phyloP scores from a whole-genome alignment of 2,797 vertebrate genomes.

The Echeneis naucrates region DNA sequence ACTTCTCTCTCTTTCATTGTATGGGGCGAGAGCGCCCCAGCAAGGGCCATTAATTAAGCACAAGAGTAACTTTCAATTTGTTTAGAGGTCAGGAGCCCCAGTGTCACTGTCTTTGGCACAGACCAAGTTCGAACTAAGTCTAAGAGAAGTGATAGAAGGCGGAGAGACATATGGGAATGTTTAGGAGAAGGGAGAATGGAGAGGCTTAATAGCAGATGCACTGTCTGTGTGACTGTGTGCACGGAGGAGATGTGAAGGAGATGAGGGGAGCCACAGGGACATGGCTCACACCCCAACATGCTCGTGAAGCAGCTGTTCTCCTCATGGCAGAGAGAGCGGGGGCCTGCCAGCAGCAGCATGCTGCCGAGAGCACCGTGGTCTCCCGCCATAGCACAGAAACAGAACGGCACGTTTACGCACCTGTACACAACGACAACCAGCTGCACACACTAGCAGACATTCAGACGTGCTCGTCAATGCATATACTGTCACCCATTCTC shows the following conservation, averaged over 20 bases:
- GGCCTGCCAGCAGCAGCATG: conserved; percentile 75
- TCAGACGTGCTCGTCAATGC: conserved; percentile 40
- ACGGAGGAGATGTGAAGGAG: conserved; percentile 58
- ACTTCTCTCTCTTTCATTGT: conserved; percentile 62
- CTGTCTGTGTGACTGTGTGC: conserved; percentile 48
- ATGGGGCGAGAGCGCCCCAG: conserved; percentile 48
- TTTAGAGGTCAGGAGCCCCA: conserved; percentile 68
- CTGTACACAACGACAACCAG: conserved; percentile 21
- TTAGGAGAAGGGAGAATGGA: conserved; percentile 33
- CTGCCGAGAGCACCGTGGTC: conserved; percentile 67
- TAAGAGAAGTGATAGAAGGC: conserved; percentile 6
- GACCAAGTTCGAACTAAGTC: conserved; percentile 37
- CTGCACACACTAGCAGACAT: conserved; percentile 38
- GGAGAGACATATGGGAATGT: conserved; percentile 32
- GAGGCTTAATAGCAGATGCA: conserved; percentile 58
- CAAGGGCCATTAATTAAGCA: conserved; percentile 74
- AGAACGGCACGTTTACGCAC: conserved; percentile 47
- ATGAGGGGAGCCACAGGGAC: conserved; percentile 68
- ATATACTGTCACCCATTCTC: conserved; percentile 45
- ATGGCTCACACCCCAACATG: conserved; percentile 70
- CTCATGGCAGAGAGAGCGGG: conserved; percentile 72
- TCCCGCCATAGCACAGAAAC: conserved; percentile 64
- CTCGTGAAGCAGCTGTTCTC: conserved; percentile 81
- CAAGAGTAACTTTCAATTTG: conserved; percentile 71
- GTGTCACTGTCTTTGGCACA: conserved; percentile 50